A percentile compares a stretch with the other conserved stretches of the same genome.
Evolutionary conservation across 2,797 vertebrate species (phyloP).

Genomic region (Chelonia mydas): DNA sequence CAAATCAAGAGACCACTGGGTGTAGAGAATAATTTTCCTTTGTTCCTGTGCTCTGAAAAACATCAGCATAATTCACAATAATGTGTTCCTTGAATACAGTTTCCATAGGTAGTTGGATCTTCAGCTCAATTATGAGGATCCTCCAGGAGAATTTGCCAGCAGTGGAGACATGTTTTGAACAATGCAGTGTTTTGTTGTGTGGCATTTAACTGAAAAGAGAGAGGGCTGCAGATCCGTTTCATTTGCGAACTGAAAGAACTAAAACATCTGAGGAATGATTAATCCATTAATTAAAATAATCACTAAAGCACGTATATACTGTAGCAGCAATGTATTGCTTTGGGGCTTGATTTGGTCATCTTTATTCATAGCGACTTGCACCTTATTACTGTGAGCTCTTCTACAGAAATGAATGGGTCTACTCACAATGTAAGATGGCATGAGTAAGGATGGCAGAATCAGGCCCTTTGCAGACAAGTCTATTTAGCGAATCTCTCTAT

Average conservation of each 20-base stretch:
- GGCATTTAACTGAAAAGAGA: neutral
- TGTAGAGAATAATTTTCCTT: constrained; percentile 58
- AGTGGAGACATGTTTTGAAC: neutral
- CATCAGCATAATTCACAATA: constrained; percentile 67
- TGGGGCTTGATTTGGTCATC: neutral
- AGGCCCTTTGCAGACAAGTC: neutral
- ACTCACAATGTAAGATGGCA: neutral
- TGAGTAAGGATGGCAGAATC: neutral
- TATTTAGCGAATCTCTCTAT: constrained; percentile 17
- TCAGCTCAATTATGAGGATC: constrained; percentile 15
- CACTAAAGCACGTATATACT: neutral
- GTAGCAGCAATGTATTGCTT: neutral
- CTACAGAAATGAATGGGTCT: neutral
- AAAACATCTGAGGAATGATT: constrained; percentile 25
- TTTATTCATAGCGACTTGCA: neutral
- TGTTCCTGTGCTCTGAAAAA: constrained; percentile 58
- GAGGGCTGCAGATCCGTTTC: neutral
- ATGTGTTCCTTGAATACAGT: constrained; percentile 42
- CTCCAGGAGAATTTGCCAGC: neutral
- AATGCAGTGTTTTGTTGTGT: neutral
- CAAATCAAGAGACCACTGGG: constrained; percentile 65
- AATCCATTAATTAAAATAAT: constrained; percentile 26
- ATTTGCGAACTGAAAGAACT: neutral
- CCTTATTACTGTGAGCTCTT: constrained; percentile 28
- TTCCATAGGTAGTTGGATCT: constrained; percentile 34